These are phyloP conservation scores for Platanista minor DNA, from an alignment of 2,113 vertebrate species.

Conservation along the genomic window DNA sequence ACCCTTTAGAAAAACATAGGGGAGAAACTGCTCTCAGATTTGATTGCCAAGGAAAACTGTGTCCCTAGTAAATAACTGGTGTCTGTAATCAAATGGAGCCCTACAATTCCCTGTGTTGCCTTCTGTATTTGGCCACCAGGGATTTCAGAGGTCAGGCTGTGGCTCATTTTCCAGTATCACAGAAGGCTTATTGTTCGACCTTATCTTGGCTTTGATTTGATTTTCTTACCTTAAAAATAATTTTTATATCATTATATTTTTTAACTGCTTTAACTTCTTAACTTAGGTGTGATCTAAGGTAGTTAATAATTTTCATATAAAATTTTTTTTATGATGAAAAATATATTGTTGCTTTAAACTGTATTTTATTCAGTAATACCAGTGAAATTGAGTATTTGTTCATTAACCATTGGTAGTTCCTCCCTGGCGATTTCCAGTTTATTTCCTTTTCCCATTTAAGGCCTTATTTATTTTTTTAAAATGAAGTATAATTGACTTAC, in stretches of 20 bases:
- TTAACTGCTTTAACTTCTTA: not conserved
- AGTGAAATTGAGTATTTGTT: not conserved
- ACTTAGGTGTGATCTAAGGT: not conserved
- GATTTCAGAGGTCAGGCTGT: not conserved
- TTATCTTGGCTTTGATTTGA: not conserved
- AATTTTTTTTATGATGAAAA: not conserved
- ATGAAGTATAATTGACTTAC: not conserved
- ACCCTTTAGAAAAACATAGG: not conserved
- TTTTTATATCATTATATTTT: not conserved
- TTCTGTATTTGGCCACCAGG: not conserved
- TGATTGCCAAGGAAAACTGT: not conserved
- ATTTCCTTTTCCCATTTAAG: not conserved
- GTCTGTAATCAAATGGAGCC: not conserved
- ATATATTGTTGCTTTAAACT: not conserved
- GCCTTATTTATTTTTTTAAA: not conserved
- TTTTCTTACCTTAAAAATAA: slow-evolving; percentile 10
- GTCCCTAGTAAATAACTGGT: not conserved
- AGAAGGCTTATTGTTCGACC: not conserved
- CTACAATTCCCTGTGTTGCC: not conserved
- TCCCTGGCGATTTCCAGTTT: not conserved
- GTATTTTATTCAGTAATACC: not conserved
- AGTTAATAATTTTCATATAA: not conserved
- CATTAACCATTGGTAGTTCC: not conserved
- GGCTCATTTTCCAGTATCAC: not conserved
- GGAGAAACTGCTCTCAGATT: not conserved